Base-by-base conservation (phyloP, 92 coral and sea anemone species). In the Phenganax subtilis region DNA sequence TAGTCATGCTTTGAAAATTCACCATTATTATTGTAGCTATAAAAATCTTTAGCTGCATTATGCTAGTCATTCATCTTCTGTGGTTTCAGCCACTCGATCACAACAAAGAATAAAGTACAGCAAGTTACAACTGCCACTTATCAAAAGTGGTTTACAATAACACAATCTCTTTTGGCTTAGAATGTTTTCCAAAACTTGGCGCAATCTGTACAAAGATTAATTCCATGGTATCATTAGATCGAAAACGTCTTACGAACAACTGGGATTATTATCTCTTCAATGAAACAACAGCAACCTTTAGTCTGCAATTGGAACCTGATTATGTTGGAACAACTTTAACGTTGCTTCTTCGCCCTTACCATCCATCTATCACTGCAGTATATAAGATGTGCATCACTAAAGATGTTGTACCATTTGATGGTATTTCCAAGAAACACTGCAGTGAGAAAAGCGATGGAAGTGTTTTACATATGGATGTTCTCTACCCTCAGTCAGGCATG, bases 301-400 rank as follows among this genome's bases (percentile, higher is more conserved):
- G 87, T 52, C 62, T 87, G 6, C 8, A 80, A 28, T 55, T 87
- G 3, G 62, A 83, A 6, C 76, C 82, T 7, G 51, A 59, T 72
- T 81, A 87, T 47, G 80, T 84, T 37, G 90, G 90, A 55, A 78
- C 90, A 37, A 80, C 82, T 20, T 71, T 87, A n/a, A 28, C 76
- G 20, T 72, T 75, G 25, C 74, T 61, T 9, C 54, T 80, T 15
- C 1, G 30, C 1, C 69, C 62, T 5, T 28, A 53, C n/a, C 12
- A 28, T 15, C 75, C 55, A 30, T 28, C 9, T 0, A 20, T 65
- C 20, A 57, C 11, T 8, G 25, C 81, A 7, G 64, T 73, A n/a
- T 65, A 37, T 65, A 79, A 20, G 57, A 51, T 87, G 59, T 87
- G 90, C n/a, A 61, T 87, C 51, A 75, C 71, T 6, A 87, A 80